These are phyloP conservation scores for Tinea pellionella DNA, from an alignment of 2,888 invertebrate genomes.

Conservation along the genomic window DNA sequence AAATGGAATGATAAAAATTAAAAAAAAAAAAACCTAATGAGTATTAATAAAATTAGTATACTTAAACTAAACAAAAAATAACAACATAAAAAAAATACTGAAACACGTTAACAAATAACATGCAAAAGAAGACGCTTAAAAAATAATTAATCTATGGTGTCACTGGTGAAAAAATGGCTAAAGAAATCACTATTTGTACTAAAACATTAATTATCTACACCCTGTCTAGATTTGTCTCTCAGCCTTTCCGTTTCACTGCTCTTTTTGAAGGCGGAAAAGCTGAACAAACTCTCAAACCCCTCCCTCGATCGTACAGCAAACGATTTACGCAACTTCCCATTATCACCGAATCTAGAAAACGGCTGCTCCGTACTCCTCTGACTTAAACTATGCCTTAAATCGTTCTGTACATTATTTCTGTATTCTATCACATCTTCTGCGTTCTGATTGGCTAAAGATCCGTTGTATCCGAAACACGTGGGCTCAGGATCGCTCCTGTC, in stretches of 20 bases:
- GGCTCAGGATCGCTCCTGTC: not conserved
- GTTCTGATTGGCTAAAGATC: not conserved
- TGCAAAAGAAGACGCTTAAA: not conserved
- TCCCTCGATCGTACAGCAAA: slow-evolving; percentile 58
- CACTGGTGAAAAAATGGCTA: slow-evolving; percentile 9
- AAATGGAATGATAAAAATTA: no score
- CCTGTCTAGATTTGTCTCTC: not conserved
- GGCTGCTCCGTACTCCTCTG: slow-evolving; percentile 42
- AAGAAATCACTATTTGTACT: slow-evolving; percentile 6
- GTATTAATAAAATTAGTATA: not conserved
- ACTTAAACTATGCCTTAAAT: slow-evolving; percentile 26
- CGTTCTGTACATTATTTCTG: slow-evolving; percentile 33
- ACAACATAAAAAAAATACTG: not conserved
- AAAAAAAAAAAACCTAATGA: not conserved
- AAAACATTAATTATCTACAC: not conserved
- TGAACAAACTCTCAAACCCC: slow-evolving; percentile 53
- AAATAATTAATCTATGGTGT: not conserved
- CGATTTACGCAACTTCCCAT: slow-evolving; percentile 51
- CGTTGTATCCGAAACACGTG: slow-evolving; percentile 5
- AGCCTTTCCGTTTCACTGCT: not conserved
- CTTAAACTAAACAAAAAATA: not conserved
- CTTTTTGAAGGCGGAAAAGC: slow-evolving; percentile 32
- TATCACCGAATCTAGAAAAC: slow-evolving; percentile 43
- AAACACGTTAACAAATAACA: not conserved
- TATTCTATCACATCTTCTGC: slow-evolving; percentile 30